These are phyloP conservation scores for Pogonomyrmex californicus DNA, from an alignment of 1,140 invertebrate species.

Conservation along the genomic window DNA sequence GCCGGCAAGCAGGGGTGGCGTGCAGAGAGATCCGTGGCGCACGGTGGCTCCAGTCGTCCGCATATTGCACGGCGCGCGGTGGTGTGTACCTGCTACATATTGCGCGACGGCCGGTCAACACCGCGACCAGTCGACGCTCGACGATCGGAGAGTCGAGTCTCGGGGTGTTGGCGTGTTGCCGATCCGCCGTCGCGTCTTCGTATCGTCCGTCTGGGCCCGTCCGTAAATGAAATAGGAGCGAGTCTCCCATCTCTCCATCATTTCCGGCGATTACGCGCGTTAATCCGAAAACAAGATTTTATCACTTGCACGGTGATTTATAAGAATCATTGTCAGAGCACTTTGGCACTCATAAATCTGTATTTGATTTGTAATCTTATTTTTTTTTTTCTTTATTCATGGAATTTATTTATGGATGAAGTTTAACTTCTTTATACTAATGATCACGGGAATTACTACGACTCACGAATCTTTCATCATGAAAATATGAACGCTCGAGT, in stretches of 20 bases:
- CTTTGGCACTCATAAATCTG: neutral
- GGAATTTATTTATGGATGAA: slow-evolving; percentile 1
- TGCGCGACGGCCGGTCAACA: slow-evolving; percentile 52
- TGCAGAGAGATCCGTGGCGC: slow-evolving; percentile 37
- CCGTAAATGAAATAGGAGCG: neutral
- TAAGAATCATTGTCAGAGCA: neutral
- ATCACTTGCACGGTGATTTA: neutral
- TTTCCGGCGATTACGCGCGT: neutral
- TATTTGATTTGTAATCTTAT: neutral
- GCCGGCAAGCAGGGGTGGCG: slow-evolving; percentile 54
- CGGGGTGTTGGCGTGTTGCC: slow-evolving; percentile 23
- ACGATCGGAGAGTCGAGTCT: slow-evolving; percentile 67
- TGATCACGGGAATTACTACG: neutral
- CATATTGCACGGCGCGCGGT: slow-evolving; percentile 28
- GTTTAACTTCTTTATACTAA: neutral
- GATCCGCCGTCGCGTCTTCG: slow-evolving; percentile 22
- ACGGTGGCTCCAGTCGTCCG: slow-evolving; percentile 68
- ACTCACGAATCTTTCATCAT: neutral
- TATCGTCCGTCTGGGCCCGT: neutral
- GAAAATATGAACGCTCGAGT: neutral
- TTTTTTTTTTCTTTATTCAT: neutral
- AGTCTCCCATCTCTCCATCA: neutral
- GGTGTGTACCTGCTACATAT: slow-evolving; percentile 65
- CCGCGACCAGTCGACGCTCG: slow-evolving; percentile 70
- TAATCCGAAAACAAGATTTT: neutral